A percentile compares a stretch with the other conserved stretches of the same genome.
These are phyloP conservation scores for Melanotaenia maccullochi DNA, from an alignment of 2,797 vertebrate species.

Conservation along the genomic window DNA sequence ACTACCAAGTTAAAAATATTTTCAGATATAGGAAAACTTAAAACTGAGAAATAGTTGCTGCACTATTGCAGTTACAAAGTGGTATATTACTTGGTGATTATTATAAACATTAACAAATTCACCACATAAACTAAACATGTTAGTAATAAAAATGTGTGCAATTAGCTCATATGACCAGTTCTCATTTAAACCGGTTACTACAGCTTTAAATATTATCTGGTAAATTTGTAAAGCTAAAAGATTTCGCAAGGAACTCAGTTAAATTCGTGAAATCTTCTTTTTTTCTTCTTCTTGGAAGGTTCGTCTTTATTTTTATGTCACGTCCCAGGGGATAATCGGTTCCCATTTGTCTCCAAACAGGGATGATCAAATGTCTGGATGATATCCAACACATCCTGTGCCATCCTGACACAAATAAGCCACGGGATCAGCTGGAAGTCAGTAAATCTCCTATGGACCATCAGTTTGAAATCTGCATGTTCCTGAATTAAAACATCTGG, in stretches of 20 bases:
- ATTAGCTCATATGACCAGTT: background rate
- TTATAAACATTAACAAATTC: background rate
- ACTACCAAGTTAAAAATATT: background rate
- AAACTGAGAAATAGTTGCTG: no score
- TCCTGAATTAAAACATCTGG: background rate
- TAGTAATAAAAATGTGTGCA: background rate
- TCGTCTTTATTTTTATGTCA: constrained; percentile 1
- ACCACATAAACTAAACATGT: background rate
- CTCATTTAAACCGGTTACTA: background rate
- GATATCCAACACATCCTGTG: constrained; percentile 63
- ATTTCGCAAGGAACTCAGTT: background rate
- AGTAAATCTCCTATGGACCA: background rate
- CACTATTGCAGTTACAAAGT: no score
- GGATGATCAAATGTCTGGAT: constrained; percentile 66
- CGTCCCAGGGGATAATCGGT: constrained; percentile 28
- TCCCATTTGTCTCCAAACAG: constrained; percentile 18
- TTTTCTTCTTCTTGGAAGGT: background rate
- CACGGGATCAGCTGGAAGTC: constrained; percentile 59
- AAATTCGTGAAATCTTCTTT: background rate
- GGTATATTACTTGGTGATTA: background rate
- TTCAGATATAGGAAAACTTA: no score
- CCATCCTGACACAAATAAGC: constrained; percentile 61
- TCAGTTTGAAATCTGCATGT: background rate
- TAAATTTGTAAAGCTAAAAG: background rate
- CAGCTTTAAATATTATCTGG: background rate